phyloP scores from a whole-genome alignment of 2,888 invertebrate species.

The Xestobium rufovillosum region DNA sequence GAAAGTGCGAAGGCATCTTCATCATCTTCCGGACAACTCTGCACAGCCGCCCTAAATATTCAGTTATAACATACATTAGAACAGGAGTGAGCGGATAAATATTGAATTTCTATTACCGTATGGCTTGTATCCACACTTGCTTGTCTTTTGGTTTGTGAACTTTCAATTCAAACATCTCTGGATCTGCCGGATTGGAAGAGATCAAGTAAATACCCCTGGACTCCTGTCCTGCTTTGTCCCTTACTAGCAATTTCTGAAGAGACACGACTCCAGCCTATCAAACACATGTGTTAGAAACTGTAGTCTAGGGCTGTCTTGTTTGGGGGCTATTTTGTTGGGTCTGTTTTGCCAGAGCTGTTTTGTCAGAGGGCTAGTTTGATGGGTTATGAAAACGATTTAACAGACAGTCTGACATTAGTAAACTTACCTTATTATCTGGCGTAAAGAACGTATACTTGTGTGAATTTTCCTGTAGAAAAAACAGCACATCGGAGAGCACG shows the following conservation, averaged over 20 bases:
- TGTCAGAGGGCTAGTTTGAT: too few species aligned
- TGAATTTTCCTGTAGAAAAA: constrained; percentile 86
- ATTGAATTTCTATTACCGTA: constrained; percentile 36
- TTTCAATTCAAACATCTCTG: constrained; percentile 94
- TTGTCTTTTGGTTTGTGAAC: constrained; percentile 84
- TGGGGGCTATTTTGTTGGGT: too few species aligned
- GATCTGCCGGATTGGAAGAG: constrained; percentile 82
- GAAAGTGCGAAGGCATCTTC: constrained; percentile 64
- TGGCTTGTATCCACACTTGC: constrained; percentile 81
- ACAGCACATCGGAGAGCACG: constrained; percentile 83
- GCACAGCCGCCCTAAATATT: constrained; percentile 66
- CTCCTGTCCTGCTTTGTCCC: constrained; percentile 90
- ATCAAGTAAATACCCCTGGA: constrained; percentile 86
- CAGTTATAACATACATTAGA: background rate
- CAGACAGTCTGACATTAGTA: too few species aligned
- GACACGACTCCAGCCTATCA: constrained; percentile 82
- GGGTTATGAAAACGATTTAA: too few species aligned
- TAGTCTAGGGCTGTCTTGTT: too few species aligned
- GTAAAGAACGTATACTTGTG: constrained; percentile 90
- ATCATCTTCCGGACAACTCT: constrained; percentile 76
- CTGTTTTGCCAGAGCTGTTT: too few species aligned
- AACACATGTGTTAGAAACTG: background rate
- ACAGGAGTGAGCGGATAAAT: background rate
- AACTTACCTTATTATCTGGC: constrained; percentile 80
- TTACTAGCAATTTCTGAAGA: constrained; percentile 80